Evolutionary conservation across 2,113 vertebrate species (phyloP), one percentile per base, ranked within the genome.

Genomic region (Paracyprichromis sp.): DNA sequence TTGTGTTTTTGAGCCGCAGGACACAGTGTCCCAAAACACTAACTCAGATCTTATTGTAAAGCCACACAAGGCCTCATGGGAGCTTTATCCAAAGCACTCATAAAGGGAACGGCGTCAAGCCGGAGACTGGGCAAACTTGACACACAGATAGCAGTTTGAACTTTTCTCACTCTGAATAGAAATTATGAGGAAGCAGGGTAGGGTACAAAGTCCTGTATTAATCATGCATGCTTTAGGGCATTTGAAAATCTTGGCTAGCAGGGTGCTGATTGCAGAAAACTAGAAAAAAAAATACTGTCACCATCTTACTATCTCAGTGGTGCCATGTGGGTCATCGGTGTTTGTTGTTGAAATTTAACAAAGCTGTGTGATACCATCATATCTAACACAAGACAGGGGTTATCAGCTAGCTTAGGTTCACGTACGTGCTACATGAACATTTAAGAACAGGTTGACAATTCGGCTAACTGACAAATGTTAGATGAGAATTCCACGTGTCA

Each of bases 331-430:
- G 50, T 86, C 88, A 83, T 50, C 61, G 71, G 73, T 90, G 88
- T 88, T 93, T 92, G 89, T 93, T 92, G 71, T 87, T 87, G 52
- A 87, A 91, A 88, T 86, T 86, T 17, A 85, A 45, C 54, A 16
- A 26, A 11, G 83, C 34, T 73, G 71, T 80, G 31, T 71, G 82
- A 85, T 29, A 36, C 50, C 85, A 57, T 47, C 57, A 61, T 1
- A 11, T 69, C n/a, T 69, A 45, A 59, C n/a, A 57, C 24, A 47
- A 1, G 10, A 24, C 43, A 50, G 34, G 38, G 19, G 10, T 45
- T 45, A 59, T 34, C 14, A 50, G 45, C 10, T 34, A 31, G 10
- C 73, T 78, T 45, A 54, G 13, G 54, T n/a, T 43, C n/a, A 82
- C 1, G 7, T 82, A 45, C 3, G 16, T 26, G 40, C 17, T 80